Base-by-base conservation (phyloP, 2,888 invertebrate species). In the Harpalus rufipes region DNA sequence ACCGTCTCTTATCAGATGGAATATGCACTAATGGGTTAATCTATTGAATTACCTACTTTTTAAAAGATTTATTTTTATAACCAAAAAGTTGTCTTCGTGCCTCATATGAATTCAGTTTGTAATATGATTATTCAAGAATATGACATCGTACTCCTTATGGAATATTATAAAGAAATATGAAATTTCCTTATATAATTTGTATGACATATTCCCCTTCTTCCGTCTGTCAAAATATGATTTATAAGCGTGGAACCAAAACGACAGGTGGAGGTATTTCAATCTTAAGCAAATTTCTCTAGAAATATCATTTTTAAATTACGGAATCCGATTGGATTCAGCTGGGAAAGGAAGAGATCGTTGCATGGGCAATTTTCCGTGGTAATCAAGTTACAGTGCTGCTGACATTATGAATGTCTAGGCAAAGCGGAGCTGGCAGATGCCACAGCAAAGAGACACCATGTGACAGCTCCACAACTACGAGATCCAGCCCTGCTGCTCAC, bases 341-440 rank as follows among this genome's bases (percentile, higher is more conserved):
- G 72, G 72, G 16, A 39, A 4, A 8, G 59, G 14, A 8, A 16
- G 21, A n/a, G 16, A 44, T 18, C 56, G 56, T 74, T 74, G 74
- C 74, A 74, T 74, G 74, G 51, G 74, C 74, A 74, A 63, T 72
- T 72, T 18, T 72, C 12, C 18, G 44, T 39, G 16, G 76, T 78
- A 78, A 78, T 78, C 16, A 56, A 78, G 78, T 78, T 78, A 78
- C 58, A 58, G 12, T 58, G 78, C 14, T 32, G 78, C 18, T 58
- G 56, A 51, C 78, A 58, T 78, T 78, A 78, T 78, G 78, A 78
- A 78, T 56, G 78, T 51, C 78, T 18, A n/a, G 21, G 74, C 78
- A 32, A 58, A 78, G 41, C 56, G 78, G 56, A 51, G 58, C n/a
- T 78, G 78, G 18, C 78, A 78, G 78, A 56, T 78, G 78, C 21